A percentile compares a stretch with the other conserved stretches of the same genome.
phyloP scores from a whole-genome alignment of 2,797 vertebrate genomes.

The Malurus leucopterus region DNA sequence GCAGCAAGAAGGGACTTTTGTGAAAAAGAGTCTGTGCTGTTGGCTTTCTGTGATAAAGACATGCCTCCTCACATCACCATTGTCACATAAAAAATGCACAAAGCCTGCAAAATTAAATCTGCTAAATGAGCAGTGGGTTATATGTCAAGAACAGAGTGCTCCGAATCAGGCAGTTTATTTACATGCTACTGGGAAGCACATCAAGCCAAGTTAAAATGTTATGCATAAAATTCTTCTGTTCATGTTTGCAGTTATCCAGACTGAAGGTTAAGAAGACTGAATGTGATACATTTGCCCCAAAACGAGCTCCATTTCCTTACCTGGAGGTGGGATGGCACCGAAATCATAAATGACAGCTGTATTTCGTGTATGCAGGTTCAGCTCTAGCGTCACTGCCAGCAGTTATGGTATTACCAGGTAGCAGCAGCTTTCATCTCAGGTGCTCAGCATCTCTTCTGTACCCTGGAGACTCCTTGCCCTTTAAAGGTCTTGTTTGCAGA shows the following conservation, averaged over 20 bases:
- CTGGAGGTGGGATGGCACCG: not conserved
- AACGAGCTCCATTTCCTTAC: not conserved
- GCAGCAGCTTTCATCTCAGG: not conserved
- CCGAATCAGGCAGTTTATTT: not conserved
- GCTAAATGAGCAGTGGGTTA: constrained; percentile 16
- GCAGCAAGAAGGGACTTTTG: not conserved
- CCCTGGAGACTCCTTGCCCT: not conserved
- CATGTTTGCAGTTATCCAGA: not conserved
- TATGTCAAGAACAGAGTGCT: not conserved
- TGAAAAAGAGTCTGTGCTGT: not conserved
- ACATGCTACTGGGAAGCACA: not conserved
- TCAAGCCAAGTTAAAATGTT: not conserved
- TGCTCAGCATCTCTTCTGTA: not conserved
- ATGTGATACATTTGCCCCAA: not conserved
- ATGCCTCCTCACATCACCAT: not conserved
- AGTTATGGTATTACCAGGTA: not conserved
- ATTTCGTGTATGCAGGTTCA: not conserved
- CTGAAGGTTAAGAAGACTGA: not conserved
- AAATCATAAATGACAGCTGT: not conserved
- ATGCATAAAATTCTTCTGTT: not conserved
- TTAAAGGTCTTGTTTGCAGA: not conserved
- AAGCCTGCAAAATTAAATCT: constrained; percentile 15
- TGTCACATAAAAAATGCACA: not conserved
- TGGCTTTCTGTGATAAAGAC: not conserved
- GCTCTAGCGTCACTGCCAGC: not conserved